Conservation (phyloP, 2,888 invertebrate species). For the Lasioglossum vierecki region DNA sequence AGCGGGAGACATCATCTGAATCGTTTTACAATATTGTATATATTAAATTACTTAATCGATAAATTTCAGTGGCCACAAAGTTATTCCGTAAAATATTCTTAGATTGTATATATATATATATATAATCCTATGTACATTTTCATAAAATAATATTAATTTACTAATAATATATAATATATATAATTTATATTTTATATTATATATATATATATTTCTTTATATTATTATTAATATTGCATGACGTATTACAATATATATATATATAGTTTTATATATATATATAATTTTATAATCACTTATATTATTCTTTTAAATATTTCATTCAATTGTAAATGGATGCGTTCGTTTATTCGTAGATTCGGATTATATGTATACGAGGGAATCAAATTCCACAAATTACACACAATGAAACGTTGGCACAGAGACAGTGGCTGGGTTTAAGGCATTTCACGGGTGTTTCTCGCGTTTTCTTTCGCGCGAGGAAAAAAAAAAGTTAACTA, state of each 20-base stretch:
- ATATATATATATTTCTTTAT: slow-evolving; percentile 26
- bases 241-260: slow-evolving; percentile 72
- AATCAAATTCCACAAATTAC: slow-evolving; percentile 65
- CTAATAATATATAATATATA: too few species aligned
- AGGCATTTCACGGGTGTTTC: slow-evolving; percentile 81
- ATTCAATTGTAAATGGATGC: slow-evolving; percentile 74
- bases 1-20: too few species aligned
- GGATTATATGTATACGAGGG: slow-evolving; percentile 66
- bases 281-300: slow-evolving; percentile 72
- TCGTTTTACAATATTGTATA: too few species aligned
- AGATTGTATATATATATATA: slow-evolving; percentile 63
- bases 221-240: slow-evolving; percentile 70
- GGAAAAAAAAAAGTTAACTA: slow-evolving; percentile 52
- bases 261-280: too few species aligned
- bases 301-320: slow-evolving; percentile 74
- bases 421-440: slow-evolving; percentile 82
- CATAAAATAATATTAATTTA: slow-evolving; percentile 81
- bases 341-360: slow-evolving; percentile 73
- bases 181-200: too few species aligned
- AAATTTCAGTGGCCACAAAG: slow-evolving; percentile 72
- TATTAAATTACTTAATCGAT: slow-evolving; percentile 55
- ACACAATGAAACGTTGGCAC: slow-evolving; percentile 80
- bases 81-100: slow-evolving; percentile 78
- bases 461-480: too few species aligned
- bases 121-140: slow-evolving; percentile 80